These are phyloP conservation scores for Leucoma salicis DNA, from an alignment of 2,888 invertebrate genomes.

Conservation along the genomic window DNA sequence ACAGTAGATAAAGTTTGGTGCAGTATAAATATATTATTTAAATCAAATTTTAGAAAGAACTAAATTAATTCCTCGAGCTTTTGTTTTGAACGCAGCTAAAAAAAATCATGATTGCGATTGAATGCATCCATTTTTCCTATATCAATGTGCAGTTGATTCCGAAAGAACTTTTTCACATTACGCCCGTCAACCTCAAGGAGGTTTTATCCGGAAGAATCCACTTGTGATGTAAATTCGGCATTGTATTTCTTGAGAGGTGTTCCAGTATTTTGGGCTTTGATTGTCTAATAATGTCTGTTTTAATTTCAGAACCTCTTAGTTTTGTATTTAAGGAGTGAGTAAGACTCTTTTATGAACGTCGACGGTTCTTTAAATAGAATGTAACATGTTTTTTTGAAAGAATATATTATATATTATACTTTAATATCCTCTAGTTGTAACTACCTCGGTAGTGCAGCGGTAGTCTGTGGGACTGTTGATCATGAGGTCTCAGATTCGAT, in stretches of 20 bases:
- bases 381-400: neutral
- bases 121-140: slow-evolving; percentile 25
- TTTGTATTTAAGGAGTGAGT: neutral
- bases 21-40: too few species aligned
- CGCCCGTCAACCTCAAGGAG: slow-evolving; percentile 64
- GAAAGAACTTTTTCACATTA: slow-evolving; percentile 77
- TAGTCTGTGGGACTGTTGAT: too few species aligned
- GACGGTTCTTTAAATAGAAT: neutral
- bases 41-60: too few species aligned
- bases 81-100: too few species aligned
- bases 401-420: too few species aligned
- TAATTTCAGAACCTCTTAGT: slow-evolving; percentile 7
- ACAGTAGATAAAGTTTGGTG: too few species aligned
- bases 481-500: too few species aligned
- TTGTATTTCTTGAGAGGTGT: slow-evolving; percentile 51
- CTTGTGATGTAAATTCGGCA: slow-evolving; percentile 77
- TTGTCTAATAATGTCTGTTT: slow-evolving; percentile 34
- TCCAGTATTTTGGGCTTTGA: slow-evolving; percentile 38
- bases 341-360: neutral
- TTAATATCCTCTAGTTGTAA: too few species aligned
- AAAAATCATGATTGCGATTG: too few species aligned
- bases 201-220: slow-evolving; percentile 74
- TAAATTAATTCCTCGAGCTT: too few species aligned
- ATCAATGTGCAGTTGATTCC: slow-evolving; percentile 43
- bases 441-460: too few species aligned